A percentile compares a stretch with the other conserved stretches of the same genome.
phyloP scores from a whole-genome alignment of 2,797 vertebrate species.

The Ctenopoma multispine region DNA sequence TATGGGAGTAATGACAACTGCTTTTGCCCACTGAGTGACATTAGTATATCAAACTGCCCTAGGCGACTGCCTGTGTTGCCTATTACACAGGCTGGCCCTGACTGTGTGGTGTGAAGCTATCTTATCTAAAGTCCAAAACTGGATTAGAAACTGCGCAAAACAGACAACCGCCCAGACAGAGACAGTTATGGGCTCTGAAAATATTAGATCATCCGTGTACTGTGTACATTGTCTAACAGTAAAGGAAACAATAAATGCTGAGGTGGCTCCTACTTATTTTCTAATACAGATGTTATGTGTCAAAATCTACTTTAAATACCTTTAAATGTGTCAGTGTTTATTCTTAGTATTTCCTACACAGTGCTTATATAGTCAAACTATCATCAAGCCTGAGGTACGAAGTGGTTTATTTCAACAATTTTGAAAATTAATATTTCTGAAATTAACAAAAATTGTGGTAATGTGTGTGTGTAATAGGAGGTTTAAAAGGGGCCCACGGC shows the following conservation, averaged over 20 bases:
- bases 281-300: not conserved
- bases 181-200: not conserved
- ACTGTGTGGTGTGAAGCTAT: not conserved
- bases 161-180: not conserved
- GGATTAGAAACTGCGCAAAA: not conserved
- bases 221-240: not conserved
- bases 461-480: not conserved
- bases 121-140: not conserved
- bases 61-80: no score
- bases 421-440: not conserved
- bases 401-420: not conserved
- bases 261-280: not conserved
- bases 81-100: no score
- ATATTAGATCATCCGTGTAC: not conserved
- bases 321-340: not conserved
- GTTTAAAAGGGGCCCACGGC: not conserved
- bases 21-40: no score
- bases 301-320: not conserved
- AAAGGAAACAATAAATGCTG: not conserved
- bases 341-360: not conserved
- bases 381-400: not conserved
- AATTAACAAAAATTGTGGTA: not conserved
- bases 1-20: no score
- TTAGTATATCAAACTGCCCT: no score
- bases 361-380: not conserved